phyloP scores from a whole-genome alignment of 1,140 invertebrate genomes.

The Lepidostoma basale region DNA sequence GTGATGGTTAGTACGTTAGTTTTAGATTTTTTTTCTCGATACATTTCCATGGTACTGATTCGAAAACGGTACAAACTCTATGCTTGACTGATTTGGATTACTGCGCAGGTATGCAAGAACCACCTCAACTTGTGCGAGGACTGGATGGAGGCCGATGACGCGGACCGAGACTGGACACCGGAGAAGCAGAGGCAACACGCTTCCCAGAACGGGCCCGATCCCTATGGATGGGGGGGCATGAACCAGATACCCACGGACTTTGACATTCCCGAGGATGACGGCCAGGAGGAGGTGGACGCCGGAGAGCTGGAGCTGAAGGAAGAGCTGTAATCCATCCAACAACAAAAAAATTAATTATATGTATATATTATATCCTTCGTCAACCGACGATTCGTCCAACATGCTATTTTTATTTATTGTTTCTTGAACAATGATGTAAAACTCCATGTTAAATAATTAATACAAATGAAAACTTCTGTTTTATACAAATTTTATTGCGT shows the following conservation, averaged over 20 bases:
- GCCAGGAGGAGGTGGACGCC: slow-evolving; percentile 42
- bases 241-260: neutral
- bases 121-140: slow-evolving; percentile 55
- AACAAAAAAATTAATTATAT: too few relatives aligned
- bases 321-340: slow-evolving; percentile 42
- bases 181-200: slow-evolving; percentile 54
- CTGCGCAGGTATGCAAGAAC: slow-evolving; percentile 54
- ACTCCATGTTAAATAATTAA: too few relatives aligned
- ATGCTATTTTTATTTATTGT: too few relatives aligned
- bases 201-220: slow-evolving; percentile 53
- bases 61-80: neutral
- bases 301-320: slow-evolving; percentile 39
- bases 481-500: too few relatives aligned
- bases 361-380: too few relatives aligned
- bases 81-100: neutral
- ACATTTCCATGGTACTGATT: neutral
- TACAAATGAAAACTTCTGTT: too few relatives aligned
- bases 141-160: slow-evolving; percentile 55
- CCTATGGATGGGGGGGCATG: slow-evolving; percentile 51
- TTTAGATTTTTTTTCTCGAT: neutral
- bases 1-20: too few relatives aligned
- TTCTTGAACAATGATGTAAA: too few relatives aligned
- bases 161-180: slow-evolving; percentile 54
- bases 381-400: too few relatives aligned
- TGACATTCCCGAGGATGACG: slow-evolving; percentile 17